phyloP scores from a whole-genome alignment of 2,113 vertebrate genomes.

The Lepus americanus region DNA sequence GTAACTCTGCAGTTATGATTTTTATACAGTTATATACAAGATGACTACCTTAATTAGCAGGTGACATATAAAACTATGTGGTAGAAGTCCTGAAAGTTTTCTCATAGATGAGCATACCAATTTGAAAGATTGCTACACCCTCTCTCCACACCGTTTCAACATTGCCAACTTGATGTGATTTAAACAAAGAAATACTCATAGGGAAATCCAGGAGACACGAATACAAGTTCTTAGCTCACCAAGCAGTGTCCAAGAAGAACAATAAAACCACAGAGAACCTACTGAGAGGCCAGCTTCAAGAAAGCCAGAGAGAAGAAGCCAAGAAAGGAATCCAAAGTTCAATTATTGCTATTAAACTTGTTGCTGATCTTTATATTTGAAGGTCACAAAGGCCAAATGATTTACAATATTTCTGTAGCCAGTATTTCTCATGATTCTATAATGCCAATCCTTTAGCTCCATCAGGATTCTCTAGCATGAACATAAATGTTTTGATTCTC shows the following conservation, averaged over 20 bases:
- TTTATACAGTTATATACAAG: neutral
- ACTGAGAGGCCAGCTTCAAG: neutral
- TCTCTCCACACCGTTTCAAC: neutral
- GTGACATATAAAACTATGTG: neutral
- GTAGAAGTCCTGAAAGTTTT: neutral
- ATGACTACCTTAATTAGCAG: neutral
- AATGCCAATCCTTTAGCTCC: neutral
- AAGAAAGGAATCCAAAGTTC: neutral
- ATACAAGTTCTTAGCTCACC: neutral
- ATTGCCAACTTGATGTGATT: neutral
- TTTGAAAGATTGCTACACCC: no score
- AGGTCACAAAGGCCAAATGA: neutral
- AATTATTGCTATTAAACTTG: neutral
- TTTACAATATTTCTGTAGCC: neutral
- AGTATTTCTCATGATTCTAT: neutral
- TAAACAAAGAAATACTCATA: neutral
- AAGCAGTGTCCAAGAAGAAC: neutral
- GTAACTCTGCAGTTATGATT: neutral
- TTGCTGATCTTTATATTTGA: neutral
- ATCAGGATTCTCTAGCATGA: neutral
- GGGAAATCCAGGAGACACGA: neutral
- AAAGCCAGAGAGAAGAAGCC: neutral
- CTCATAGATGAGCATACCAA: neutral
- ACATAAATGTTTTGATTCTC: slow-evolving; percentile 28
- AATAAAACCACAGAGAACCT: neutral